Base-by-base conservation (phyloP, 2,888 invertebrate species). In the Diarsia brunnea region DNA sequence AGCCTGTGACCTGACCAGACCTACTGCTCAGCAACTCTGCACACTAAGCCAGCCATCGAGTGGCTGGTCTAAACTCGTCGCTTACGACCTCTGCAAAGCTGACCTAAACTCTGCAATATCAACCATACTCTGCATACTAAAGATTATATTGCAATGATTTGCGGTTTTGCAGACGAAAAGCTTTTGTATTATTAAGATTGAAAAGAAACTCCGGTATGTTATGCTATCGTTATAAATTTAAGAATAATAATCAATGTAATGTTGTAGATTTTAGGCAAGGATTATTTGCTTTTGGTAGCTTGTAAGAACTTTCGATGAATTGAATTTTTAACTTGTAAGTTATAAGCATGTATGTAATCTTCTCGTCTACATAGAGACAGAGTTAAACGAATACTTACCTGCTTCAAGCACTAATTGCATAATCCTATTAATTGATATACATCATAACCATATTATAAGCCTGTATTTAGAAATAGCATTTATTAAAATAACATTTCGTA, bases 1-100 rank as follows among this genome's bases (percentile, higher is more conserved):
- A 94, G 89, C 85, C 96, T 96, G 96, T 96, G 96, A 96, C 96
- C 95, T 89, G 89, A 91, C 75, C 84, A 81, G 75, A 66, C 76
- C 73, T 78, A 78, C 79, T 82, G 83, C 85, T 78, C 88, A 71
- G 76, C 89, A 67, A 85, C 88, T n/a, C 83, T 88, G 72, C 88
- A 86, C 66, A 86, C 87, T 31, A 94, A 94, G 80, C 93, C 94
- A 45, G 91, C 92, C 43, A 86, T 95, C 45, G 96, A 96, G 90
- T 96, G 96, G 96, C 95, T 96, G 24, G 96, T 96, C 8, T 96
- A 89, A 65, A 66, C 71, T 72, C 51, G 27, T 14, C 31, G 27
- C 16, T 3, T 16, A 49, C 19, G 14, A 61, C 82, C 24, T 72
- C 65, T 78, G 65, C 58, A 65, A 60, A 69, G 24, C 51, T 58